These are phyloP conservation scores for Cryptophagus acutangulus DNA, from an alignment of 2,888 invertebrate genomes.

Conservation along the genomic window DNA sequence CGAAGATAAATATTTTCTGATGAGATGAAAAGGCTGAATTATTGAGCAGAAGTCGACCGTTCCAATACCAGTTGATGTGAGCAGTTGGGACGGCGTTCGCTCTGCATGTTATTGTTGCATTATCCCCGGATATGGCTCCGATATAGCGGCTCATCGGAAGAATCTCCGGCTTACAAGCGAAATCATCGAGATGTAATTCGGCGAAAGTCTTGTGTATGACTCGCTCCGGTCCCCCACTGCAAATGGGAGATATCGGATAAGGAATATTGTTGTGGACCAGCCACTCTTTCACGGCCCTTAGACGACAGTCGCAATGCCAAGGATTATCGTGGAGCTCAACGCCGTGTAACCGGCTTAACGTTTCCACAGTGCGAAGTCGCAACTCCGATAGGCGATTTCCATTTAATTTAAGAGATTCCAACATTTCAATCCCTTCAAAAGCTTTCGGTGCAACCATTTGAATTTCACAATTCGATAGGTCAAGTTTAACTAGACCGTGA, in stretches of 20 bases:
- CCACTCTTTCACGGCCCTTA: constrained; percentile 79
- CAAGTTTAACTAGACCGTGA: constrained; percentile 73
- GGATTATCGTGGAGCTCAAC: constrained; percentile 83
- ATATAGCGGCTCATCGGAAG: constrained; percentile 70
- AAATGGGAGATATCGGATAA: constrained; percentile 72
- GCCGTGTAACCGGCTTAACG: constrained; percentile 67
- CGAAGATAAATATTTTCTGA: constrained; percentile 70
- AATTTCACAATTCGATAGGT: constrained; percentile 77
- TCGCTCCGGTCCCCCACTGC: constrained; percentile 66
- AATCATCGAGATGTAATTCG: constrained; percentile 74
- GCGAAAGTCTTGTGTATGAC: constrained; percentile 68
- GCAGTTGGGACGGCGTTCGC: constrained; percentile 79
- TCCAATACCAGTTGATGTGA: constrained; percentile 82
- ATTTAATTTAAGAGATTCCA: constrained; percentile 76
- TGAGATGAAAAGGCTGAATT: constrained; percentile 74
- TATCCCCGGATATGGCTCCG: constrained; percentile 75
- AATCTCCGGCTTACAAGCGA: constrained; percentile 81
- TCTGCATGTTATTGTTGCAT: constrained; percentile 77
- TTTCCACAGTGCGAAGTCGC: constrained; percentile 68
- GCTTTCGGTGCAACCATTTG: constrained; percentile 71
- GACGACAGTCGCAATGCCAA: constrained; percentile 83
- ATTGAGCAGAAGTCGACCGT: constrained; percentile 71
- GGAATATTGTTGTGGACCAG: constrained; percentile 71
- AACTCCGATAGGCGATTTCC: constrained; percentile 73
- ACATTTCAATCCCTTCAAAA: constrained; percentile 69